A percentile compares a stretch with the other conserved stretches of the same genome.
These are phyloP conservation scores for Melitaea athalia DNA, from an alignment of 2,888 invertebrate species.

Conservation along the genomic window DNA sequence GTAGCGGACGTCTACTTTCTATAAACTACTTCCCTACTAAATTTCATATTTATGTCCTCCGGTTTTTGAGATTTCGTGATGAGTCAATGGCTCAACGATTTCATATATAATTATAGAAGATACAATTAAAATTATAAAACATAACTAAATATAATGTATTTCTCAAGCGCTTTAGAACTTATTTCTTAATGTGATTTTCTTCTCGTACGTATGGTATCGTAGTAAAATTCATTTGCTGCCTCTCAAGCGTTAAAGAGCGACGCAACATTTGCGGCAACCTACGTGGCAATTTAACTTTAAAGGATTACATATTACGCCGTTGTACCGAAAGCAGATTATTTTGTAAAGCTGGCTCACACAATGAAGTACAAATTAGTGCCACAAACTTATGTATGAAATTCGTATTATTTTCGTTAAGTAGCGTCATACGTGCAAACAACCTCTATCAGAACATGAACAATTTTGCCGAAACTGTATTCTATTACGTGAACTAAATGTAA, in stretches of 20 bases:
- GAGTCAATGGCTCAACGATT: too few relatives aligned
- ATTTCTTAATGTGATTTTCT: neutral
- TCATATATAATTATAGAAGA: too few relatives aligned
- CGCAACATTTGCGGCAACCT: neutral
- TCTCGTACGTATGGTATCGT: neutral
- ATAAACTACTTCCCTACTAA: too few relatives aligned
- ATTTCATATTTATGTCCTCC: too few relatives aligned
- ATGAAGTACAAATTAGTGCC: conserved; percentile 22
- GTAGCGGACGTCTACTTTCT: too few relatives aligned
- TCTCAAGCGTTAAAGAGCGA: conserved; percentile 9
- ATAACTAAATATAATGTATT: too few relatives aligned
- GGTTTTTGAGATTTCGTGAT: too few relatives aligned
- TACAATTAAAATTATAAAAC: too few relatives aligned
- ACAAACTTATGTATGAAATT: conserved; percentile 22
- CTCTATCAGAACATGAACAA: conserved; percentile 19
- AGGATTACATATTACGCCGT: conserved; percentile 15
- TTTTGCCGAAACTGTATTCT: conserved; percentile 16
- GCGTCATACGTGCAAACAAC: conserved; percentile 21
- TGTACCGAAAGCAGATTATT: conserved; percentile 20
- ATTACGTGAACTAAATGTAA: conserved; percentile 22
- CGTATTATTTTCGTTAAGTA: conserved; percentile 24
- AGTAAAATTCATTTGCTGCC: conserved; percentile 1
- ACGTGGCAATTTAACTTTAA: conserved; percentile 20
- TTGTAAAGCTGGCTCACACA: conserved; percentile 16
- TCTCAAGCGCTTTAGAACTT: too few relatives aligned